phyloP scores from a whole-genome alignment of 2,113 vertebrate genomes.

The Spea multiplicata region DNA sequence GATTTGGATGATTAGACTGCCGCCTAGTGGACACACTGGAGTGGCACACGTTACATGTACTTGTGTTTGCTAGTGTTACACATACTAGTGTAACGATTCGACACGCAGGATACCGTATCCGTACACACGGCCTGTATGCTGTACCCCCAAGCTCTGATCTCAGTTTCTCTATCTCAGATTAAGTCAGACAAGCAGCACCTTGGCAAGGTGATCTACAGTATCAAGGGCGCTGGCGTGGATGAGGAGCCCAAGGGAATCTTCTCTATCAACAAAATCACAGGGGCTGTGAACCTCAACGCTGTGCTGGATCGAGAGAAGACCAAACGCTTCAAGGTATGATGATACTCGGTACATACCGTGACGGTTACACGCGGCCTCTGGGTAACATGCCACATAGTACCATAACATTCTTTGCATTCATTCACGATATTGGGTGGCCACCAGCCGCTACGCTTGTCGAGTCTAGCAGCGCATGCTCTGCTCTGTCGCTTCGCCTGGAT shows the following conservation, averaged over 20 bases:
- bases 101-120: too few relatives aligned
- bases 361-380: too few relatives aligned
- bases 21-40: neutral
- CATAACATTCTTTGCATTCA: too few relatives aligned
- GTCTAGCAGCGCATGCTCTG: too few relatives aligned
- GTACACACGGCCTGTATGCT: too few relatives aligned
- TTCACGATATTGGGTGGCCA: too few relatives aligned
- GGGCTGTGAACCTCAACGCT: constrained; percentile 82
- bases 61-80: too few relatives aligned
- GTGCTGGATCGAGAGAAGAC: constrained; percentile 88
- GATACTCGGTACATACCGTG: neutral
- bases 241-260: constrained; percentile 87
- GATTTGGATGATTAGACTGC: neutral
- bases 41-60: neutral
- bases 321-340: constrained; percentile 78
- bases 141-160: neutral
- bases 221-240: constrained; percentile 91
- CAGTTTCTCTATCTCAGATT: constrained; percentile 67
- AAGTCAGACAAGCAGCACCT: constrained; percentile 90
- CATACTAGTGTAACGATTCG: too few relatives aligned
- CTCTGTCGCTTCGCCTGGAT: too few relatives aligned
- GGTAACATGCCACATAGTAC: too few relatives aligned
- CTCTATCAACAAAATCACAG: constrained; percentile 87
- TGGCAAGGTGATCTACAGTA: constrained; percentile 88
- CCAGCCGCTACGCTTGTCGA: too few relatives aligned